phyloP scores from a whole-genome alignment of 92 coral and sea anemone species.

The Palythoa grandis region DNA sequence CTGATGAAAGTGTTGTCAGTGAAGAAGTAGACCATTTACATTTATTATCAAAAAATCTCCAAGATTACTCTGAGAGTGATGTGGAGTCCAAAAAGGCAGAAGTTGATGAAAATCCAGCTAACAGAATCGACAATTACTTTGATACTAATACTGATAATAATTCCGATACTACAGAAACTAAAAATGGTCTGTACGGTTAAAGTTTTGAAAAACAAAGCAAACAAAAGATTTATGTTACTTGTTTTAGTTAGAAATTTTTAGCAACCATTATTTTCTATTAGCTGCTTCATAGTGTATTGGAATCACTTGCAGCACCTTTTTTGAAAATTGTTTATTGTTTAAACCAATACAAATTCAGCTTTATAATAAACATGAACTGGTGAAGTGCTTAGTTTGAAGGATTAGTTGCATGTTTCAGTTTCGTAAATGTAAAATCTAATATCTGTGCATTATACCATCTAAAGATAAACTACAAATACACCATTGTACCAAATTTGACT shows the following conservation, averaged over 20 bases:
- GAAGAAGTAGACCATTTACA: neutral
- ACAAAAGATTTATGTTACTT: neutral
- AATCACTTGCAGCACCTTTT: too few relatives aligned
- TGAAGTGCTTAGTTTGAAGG: too few relatives aligned
- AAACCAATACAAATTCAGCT: too few relatives aligned
- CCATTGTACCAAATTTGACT: too few relatives aligned
- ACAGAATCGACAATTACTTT: too few relatives aligned
- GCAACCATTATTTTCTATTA: neutral
- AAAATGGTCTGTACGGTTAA: neutral
- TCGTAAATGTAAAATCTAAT: too few relatives aligned
- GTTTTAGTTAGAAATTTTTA: neutral
- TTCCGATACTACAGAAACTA: neutral
- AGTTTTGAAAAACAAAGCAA: constrained; percentile 3
- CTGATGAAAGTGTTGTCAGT: neutral
- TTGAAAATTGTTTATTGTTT: too few relatives aligned
- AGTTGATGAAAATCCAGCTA: neutral
- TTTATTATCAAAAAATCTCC: neutral
- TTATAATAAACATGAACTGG: too few relatives aligned
- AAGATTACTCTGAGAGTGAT: neutral
- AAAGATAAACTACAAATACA: too few relatives aligned
- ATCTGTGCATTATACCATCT: too few relatives aligned
- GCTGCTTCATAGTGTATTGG: too few relatives aligned
- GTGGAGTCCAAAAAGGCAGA: constrained; percentile 2
- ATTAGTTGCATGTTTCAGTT: too few relatives aligned
- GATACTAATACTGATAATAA: constrained; percentile 2